phyloP scores from a whole-genome alignment of 2,888 invertebrate genomes.

The Odontomyia ornata region DNA sequence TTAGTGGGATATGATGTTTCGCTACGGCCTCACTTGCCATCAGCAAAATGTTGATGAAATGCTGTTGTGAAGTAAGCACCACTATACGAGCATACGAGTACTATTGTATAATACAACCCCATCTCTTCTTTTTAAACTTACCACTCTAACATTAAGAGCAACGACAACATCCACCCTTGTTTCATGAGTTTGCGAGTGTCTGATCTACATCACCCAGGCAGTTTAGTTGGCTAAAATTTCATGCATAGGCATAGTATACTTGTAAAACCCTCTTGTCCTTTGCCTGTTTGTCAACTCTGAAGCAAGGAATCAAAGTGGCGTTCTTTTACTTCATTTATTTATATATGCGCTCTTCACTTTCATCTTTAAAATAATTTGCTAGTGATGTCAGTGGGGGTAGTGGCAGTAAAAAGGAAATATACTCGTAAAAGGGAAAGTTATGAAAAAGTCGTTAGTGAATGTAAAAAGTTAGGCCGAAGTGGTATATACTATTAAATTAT shows the following conservation, averaged over 20 bases:
- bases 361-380: too few relatives aligned
- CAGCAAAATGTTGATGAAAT: neutral
- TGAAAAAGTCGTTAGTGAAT: too few relatives aligned
- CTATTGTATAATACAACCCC: too few relatives aligned
- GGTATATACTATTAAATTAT: too few relatives aligned
- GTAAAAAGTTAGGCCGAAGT: too few relatives aligned
- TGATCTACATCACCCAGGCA: too few relatives aligned
- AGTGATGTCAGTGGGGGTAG: too few relatives aligned
- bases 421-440: too few relatives aligned
- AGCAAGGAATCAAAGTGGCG: neutral
- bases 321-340: neutral
- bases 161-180: neutral
- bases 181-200: neutral
- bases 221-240: neutral
- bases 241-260: neutral
- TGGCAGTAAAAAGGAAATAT: too few relatives aligned
- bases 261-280: neutral
- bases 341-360: neutral
- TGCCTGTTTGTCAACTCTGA: neutral
- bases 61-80: constrained; percentile 13
- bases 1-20: neutral
- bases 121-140: neutral
- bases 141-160: neutral
- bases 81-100: too few relatives aligned
- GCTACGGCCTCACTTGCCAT: neutral